These are phyloP conservation scores for Semnornis frantzii DNA, from an alignment of 2,113 vertebrate genomes.

Conservation along the genomic window DNA sequence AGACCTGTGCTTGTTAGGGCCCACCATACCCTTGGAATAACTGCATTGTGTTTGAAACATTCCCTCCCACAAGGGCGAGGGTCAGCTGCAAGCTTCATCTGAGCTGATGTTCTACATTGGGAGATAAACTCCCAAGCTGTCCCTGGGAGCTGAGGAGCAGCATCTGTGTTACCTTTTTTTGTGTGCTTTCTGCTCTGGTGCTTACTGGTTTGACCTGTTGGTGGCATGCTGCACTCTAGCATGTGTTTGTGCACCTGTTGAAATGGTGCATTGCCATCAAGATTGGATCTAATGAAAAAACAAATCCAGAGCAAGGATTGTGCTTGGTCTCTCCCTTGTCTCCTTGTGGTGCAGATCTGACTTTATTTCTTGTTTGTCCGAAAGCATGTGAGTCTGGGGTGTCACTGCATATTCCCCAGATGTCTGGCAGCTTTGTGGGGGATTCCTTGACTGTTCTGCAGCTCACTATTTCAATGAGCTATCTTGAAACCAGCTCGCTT, in stretches of 20 bases:
- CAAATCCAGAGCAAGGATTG: not conserved
- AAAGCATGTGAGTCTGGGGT: not conserved
- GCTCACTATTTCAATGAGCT: not conserved
- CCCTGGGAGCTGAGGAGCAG: not conserved
- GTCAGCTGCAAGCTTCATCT: not conserved
- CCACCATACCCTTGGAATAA: accelerated
- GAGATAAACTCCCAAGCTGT: not conserved
- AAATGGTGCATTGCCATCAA: not conserved
- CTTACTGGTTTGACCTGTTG: not conserved
- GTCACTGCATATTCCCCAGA: accelerated
- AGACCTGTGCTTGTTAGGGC: not conserved
- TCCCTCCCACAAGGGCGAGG: not conserved
- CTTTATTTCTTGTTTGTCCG: not conserved
- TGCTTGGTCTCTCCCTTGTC: not conserved
- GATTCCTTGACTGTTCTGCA: not conserved
- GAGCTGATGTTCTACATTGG: accelerated
- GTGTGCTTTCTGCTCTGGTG: accelerated
- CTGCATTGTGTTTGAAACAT: accelerated
- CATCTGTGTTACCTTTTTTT: not conserved
- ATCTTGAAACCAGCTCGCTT: not conserved
- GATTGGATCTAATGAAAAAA: not conserved
- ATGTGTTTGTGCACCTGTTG: not conserved
- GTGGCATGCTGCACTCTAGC: not conserved
- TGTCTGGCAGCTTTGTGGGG: not conserved
- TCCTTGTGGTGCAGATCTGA: accelerated